Conservation (phyloP, 2,113 vertebrate species). For the Rhinopomastus cyanomelas region DNA sequence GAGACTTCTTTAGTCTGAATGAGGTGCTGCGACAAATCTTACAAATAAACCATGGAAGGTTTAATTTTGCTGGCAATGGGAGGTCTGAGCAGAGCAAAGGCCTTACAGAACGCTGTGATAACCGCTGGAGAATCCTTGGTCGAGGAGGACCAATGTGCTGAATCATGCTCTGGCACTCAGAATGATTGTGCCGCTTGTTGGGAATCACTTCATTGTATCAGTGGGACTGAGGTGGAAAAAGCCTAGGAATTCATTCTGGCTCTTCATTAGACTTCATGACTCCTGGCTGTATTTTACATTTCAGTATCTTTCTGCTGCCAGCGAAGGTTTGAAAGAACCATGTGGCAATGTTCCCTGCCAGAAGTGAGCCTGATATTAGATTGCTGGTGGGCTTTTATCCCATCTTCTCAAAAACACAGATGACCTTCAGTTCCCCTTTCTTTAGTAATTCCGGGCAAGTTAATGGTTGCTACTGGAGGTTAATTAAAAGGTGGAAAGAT, state of each 20-base stretch:
- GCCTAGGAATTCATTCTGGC: conserved; percentile 50
- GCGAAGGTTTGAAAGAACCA: conserved; percentile 31
- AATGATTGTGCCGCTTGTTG: conserved; percentile 2
- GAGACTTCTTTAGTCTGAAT: conserved; percentile 19
- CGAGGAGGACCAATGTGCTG: conserved; percentile 30
- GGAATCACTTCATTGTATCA: conserved; percentile 60
- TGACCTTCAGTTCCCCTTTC: conserved; percentile 42
- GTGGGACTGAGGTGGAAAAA: conserved; percentile 37
- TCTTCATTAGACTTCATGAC: conserved; percentile 59
- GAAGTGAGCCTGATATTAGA: conserved; percentile 17
- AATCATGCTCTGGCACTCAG: conserved; percentile 36
- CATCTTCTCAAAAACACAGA: conserved; percentile 39
- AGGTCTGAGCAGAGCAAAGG: conserved; percentile 41
- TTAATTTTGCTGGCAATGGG: conserved; percentile 23
- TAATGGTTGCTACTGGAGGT: conserved; percentile 33
- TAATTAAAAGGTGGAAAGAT: conserved; percentile 46
- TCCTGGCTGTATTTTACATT: conserved; percentile 41
- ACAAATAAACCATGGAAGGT: conserved; percentile 8
- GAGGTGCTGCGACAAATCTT: conserved; percentile 51
- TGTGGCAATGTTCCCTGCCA: conserved; percentile 10
- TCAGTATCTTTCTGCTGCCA: conserved; percentile 31
- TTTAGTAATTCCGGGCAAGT: conserved; percentile 12
- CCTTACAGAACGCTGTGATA: conserved; percentile 13
- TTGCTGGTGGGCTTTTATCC: conserved; percentile 33
- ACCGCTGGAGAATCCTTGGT: not conserved